Evolutionary conservation across 1,140 invertebrate genomes (phyloP).

Genomic region (Bombus vancouverensis): DNA sequence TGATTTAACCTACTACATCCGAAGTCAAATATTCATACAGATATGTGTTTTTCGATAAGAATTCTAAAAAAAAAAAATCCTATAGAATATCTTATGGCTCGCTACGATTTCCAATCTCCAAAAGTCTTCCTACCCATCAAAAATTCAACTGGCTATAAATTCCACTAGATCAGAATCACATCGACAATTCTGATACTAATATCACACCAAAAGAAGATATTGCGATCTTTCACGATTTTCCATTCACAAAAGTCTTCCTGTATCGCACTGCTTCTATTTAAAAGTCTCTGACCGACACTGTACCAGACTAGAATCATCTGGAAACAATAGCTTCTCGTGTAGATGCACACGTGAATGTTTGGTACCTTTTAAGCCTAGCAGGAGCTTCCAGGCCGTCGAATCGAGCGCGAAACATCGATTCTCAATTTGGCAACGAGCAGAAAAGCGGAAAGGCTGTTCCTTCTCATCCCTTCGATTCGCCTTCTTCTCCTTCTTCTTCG

Average conservation of each 20-base stretch:
- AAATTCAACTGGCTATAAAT: background rate
- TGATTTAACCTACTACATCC: too few species aligned
- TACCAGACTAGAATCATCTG: background rate
- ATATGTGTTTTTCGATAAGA: too few species aligned
- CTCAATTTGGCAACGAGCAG: conserved; percentile 65
- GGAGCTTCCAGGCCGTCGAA: conserved; percentile 38
- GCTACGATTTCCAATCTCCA: background rate
- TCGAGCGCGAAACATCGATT: conserved; percentile 67
- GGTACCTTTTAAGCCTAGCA: background rate
- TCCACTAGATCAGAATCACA: too few species aligned
- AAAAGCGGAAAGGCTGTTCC: conserved; percentile 51
- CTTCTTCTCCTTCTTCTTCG: background rate
- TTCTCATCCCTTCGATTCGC: conserved; percentile 24
- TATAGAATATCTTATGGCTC: too few species aligned
- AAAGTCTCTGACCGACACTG: background rate
- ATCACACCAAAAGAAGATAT: too few species aligned
- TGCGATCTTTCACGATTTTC: too few species aligned
- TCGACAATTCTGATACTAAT: too few species aligned
- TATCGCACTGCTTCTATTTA: background rate
- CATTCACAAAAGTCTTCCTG: background rate
- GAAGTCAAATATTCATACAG: too few species aligned
- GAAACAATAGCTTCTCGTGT: background rate
- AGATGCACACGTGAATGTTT: background rate
- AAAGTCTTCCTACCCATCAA: background rate
- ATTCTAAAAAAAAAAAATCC: too few species aligned